phyloP scores from a whole-genome alignment of 2,113 vertebrate genomes.

The Rhinoptilus africanus region DNA sequence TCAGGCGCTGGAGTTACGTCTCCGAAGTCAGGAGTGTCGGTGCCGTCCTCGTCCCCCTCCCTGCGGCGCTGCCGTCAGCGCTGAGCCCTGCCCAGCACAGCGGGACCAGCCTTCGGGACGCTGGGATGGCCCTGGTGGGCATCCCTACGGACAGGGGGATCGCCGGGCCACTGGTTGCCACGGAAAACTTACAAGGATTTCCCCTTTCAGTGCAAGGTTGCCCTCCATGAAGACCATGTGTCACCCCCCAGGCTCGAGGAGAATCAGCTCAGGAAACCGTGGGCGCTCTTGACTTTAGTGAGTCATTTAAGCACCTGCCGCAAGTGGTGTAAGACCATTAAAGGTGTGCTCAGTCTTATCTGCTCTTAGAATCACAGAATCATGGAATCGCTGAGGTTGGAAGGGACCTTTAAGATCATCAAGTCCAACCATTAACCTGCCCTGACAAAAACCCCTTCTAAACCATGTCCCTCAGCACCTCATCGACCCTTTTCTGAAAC shows the following conservation, averaged over 20 bases:
- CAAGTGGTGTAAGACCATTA: not conserved
- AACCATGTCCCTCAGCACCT: too few relatives aligned
- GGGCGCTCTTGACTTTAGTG: not conserved
- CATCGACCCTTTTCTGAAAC: too few relatives aligned
- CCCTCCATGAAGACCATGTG: not conserved
- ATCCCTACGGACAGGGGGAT: fast-evolving
- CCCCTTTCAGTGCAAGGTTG: not conserved
- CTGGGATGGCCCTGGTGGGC: not conserved
- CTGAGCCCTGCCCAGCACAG: not conserved
- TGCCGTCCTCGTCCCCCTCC: fast-evolving
- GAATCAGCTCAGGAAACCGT: not conserved
- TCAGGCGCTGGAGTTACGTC: not conserved
- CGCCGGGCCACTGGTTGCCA: not conserved
- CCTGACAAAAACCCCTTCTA: too few relatives aligned
- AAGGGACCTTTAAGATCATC: too few relatives aligned
- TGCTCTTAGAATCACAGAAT: too few relatives aligned
- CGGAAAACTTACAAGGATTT: not conserved
- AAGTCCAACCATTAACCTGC: too few relatives aligned
- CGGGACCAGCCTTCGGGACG: not conserved
- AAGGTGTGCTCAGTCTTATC: not conserved
- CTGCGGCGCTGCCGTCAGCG: fast-evolving
- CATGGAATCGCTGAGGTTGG: too few relatives aligned
- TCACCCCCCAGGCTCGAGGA: not conserved
- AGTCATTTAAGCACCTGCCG: not conserved
- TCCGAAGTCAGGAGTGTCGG: not conserved